Evolutionary conservation across 1,140 invertebrate species (phyloP).

Genomic region (Trypoxylus dichotomus): DNA sequence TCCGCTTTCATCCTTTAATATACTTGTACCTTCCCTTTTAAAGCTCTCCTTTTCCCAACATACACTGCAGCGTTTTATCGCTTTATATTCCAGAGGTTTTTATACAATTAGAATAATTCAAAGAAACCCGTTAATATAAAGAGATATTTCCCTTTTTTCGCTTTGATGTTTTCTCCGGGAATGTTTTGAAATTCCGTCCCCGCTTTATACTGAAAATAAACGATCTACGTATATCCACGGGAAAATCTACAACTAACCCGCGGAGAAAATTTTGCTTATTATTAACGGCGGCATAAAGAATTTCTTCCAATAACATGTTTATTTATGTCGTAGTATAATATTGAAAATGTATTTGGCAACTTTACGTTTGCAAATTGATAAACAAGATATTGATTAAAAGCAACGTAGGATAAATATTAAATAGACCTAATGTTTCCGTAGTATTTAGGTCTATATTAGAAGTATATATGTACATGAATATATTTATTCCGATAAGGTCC

Average conservation of each 20-base stretch:
- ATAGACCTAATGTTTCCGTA: too few relatives aligned
- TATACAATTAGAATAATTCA: slow-evolving; percentile 8
- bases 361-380: too few relatives aligned
- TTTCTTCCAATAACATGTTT: too few relatives aligned
- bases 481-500: too few relatives aligned
- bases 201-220: background rate
- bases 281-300: too few relatives aligned
- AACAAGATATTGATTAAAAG: too few relatives aligned
- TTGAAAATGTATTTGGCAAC: too few relatives aligned
- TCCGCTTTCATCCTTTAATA: background rate
- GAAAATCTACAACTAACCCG: background rate
- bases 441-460: too few relatives aligned
- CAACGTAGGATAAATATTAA: too few relatives aligned
- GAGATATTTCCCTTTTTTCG: background rate
- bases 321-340: too few relatives aligned
- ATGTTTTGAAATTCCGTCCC: background rate
- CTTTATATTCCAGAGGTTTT: background rate
- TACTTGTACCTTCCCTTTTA: background rate
- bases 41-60: background rate
- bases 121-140: slow-evolving; percentile 7
- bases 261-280: background rate
- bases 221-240: background rate
- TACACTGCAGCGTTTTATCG: background rate
- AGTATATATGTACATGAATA: too few relatives aligned
- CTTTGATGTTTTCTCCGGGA: background rate